Evolutionary conservation across 2,113 vertebrate genomes (phyloP), one percentile per base, ranked within the genome.

Genomic region (Tursiops truncatus): DNA sequence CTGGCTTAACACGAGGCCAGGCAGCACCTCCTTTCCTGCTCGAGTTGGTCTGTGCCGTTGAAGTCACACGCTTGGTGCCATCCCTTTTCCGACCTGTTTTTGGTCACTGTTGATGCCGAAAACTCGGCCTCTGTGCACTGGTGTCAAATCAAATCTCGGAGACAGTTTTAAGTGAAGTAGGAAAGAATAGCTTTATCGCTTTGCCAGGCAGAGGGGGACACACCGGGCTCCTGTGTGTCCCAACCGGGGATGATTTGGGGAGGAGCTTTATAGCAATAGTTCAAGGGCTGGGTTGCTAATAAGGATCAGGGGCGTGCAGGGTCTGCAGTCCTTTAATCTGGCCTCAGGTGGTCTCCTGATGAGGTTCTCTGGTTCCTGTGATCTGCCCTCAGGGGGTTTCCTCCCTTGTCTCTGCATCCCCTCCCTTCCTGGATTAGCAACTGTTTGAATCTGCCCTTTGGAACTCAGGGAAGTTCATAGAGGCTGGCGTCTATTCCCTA

Each of bases 41-140:
- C 0, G 1, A 80, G 26, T 31, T 50, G 0, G 8, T 31, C 21
- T 23, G 31, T 31, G 33, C 31, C 63, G 3, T 21, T 47, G 15
- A 60, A 18, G 28, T 26, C 31, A 17, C 0, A 0, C 17, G 7
- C 23, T 28, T 36, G 13, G 33, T 28, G 70, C 38, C 6, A 1
- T 41, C 20, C 36, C 18, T 89, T 76, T 41, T 9, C 28, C n/a
- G 82, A 17, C 33, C 12, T 11, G 0, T 41, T 60, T 53, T n/a
- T 26, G 44, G 23, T 21, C 28, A 38, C n/a, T 0, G 0, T 33
- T 5, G 74, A 12, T 50, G 44, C 28, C 18, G 28, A 31, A 11
- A 76, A 2, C 28, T 76, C 8, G 47, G 74, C 47, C 74, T 76
- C 26, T 50, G 26, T 31, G 28, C 74, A 76, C 44, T 5, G 11